A percentile compares a stretch with the other conserved stretches of the same genome.
Conservation (phyloP, 2,888 invertebrate genomes). For the Ophioninae sp. region DNA sequence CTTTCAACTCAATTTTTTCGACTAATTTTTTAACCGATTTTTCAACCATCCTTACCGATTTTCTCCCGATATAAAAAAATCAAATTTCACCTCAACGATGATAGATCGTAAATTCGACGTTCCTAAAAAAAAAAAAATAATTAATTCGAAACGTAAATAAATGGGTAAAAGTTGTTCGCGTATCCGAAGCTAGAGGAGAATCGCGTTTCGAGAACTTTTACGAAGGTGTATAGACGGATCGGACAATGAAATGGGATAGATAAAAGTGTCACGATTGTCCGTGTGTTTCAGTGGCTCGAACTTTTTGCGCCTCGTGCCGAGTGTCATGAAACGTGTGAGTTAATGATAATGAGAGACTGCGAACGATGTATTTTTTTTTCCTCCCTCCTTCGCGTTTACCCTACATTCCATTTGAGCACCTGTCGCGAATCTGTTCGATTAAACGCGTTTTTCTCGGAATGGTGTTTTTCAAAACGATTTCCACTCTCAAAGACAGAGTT, state of each 20-base stretch:
- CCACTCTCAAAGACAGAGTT: no score
- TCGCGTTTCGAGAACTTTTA: conserved; percentile 1
- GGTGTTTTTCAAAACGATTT: no score
- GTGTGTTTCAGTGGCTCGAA: conserved; percentile 44
- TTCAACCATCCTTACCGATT: no score
- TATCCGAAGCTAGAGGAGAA: background rate
- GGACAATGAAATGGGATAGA: background rate
- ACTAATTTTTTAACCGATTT: no score
- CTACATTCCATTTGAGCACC: conserved; percentile 62
- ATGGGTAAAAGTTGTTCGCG: background rate
- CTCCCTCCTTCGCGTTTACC: conserved; percentile 54
- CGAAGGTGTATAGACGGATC: background rate
- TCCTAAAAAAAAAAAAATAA: background rate
- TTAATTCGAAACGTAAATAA: background rate
- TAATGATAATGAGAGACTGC: conserved; percentile 49
- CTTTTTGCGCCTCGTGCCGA: conserved; percentile 26
- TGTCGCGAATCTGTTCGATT: conserved; percentile 49
- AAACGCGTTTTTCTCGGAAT: no score
- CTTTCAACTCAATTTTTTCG: no score
- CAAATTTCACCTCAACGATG: no score
- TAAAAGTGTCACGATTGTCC: conserved; percentile 20
- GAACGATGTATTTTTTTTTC: conserved; percentile 47
- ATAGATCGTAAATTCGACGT: background rate
- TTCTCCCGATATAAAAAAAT: no score
- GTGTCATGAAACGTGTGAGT: conserved; percentile 44